Conservation (phyloP, 1,140 invertebrate genomes). For the Nephotettix cincticeps region DNA sequence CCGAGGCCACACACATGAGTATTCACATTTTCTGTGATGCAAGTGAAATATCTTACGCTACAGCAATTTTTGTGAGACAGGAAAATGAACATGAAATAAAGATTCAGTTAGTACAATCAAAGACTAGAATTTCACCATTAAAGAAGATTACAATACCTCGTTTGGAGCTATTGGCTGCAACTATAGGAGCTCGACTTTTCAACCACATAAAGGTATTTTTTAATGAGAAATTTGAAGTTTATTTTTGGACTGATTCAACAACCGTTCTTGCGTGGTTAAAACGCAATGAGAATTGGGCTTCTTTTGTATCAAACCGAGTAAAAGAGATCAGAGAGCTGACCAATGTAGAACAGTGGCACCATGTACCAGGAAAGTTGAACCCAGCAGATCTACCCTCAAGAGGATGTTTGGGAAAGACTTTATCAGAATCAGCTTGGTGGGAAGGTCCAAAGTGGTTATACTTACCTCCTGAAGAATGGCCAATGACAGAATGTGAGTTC, state of each 20-base stretch:
- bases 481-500: neutral
- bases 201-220: neutral
- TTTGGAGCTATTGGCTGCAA: slow-evolving; percentile 45
- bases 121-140: slow-evolving; percentile 43
- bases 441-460: slow-evolving; percentile 46
- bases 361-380: slow-evolving; percentile 46
- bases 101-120: slow-evolving; percentile 40
- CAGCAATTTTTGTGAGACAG: slow-evolving; percentile 39
- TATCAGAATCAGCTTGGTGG: slow-evolving; percentile 46
- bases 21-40: slow-evolving; percentile 46
- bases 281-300: slow-evolving; percentile 35
- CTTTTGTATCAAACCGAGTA: slow-evolving; percentile 37
- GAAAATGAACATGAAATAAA: slow-evolving; percentile 29
- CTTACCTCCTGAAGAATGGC: neutral
- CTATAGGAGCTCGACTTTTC: slow-evolving; percentile 42
- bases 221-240: neutral
- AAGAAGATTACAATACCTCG: slow-evolving; percentile 42
- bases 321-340: slow-evolving; percentile 39
- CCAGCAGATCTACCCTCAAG: slow-evolving; percentile 49
- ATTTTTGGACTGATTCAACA: slow-evolving; percentile 40
- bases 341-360: slow-evolving; percentile 39
- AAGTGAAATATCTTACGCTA: slow-evolving; percentile 41
- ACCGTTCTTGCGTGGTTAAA: slow-evolving; percentile 40
- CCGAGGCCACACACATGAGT: too few relatives aligned
- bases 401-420: slow-evolving; percentile 41